Base-by-base conservation (phyloP, 2,888 invertebrate species). In the Caenorhabditis panamensis region DNA sequence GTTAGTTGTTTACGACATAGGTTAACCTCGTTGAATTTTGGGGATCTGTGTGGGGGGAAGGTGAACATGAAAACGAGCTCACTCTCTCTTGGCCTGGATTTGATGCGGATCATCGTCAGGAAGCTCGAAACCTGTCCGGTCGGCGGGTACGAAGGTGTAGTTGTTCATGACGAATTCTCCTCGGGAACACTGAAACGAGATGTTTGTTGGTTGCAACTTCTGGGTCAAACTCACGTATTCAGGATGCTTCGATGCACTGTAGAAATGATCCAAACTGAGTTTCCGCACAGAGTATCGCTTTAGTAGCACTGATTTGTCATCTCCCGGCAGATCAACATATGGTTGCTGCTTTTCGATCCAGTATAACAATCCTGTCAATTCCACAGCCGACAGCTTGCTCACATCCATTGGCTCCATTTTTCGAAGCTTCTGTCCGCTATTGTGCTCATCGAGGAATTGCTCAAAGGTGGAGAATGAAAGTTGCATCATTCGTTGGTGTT, bases 111-210 rank as follows among this genome's bases (percentile, higher is more conserved):
- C 87, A 41, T 89, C 89, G 31, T 75, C 79, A 1, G 82, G 76
- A 4, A 85, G 56, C 66, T 89, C 89, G 76, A 89, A 90, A 18
- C 89, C 89, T 16, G 89, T 89, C 16, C 79, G 75, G 31, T 84
- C 79, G 4, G 83, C 71, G 0, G 88, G 86, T 11, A 89, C 89
- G 63, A 77, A 89, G 4, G 89, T 89, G 75, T 88, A 88, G 82
- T 90, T 89, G 66, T 86, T 83, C 89, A 89, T 87, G 18, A 86
- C 87, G 56, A 89, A 89, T 53, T 87, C 87, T 49, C 87, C 84
- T 22, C 66, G 53, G 16, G 81, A 62, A 36, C 67, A 77, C 85
- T 85, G 58, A 63, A 82, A 82, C 31, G 22, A n/a, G 13, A 22
- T 18, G 22, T 49, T 66, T 8, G 6, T 24, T 31, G 13, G 37